A percentile compares a stretch with the other conserved stretches of the same genome.
Evolutionary conservation across 2,888 invertebrate genomes (phyloP).

Genomic region (Ochropleura plecta): DNA sequence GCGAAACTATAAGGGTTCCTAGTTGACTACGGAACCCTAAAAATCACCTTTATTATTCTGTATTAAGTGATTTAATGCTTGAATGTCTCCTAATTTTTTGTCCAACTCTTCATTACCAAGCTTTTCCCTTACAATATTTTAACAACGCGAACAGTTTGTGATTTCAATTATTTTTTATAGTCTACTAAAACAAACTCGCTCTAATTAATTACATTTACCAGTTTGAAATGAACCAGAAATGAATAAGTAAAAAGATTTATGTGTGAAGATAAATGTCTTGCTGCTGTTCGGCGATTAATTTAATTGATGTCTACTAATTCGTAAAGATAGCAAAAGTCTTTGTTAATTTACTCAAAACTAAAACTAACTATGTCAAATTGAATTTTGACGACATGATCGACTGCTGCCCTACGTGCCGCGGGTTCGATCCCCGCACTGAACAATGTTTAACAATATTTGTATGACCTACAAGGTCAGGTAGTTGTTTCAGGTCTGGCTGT

Average conservation of each 20-base stretch:
- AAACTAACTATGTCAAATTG: neutral
- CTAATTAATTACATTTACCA: conserved; percentile 2
- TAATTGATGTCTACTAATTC: conserved; percentile 8
- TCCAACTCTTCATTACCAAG: neutral
- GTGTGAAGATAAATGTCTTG: neutral
- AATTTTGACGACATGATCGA: no score
- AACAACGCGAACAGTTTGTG: neutral
- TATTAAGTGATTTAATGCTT: no score
- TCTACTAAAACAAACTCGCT: conserved; percentile 12
- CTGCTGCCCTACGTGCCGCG: no score
- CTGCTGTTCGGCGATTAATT: neutral
- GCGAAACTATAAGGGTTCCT: no score
- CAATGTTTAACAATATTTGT: no score
- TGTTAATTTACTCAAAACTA: neutral
- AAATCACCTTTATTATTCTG: neutral
- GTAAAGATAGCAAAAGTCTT: neutral
- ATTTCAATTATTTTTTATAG: conserved; percentile 11
- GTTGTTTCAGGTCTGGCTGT: no score
- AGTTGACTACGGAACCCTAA: no score
- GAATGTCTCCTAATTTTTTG: neutral
- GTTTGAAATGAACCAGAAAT: neutral
- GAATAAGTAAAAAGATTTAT: conserved; percentile 7
- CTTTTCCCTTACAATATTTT: conserved; percentile 2
- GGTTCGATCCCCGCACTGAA: no score
- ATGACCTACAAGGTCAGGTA: no score